Conservation (phyloP, 2,113 vertebrate genomes). For the Melanostigma gelatinosum region DNA sequence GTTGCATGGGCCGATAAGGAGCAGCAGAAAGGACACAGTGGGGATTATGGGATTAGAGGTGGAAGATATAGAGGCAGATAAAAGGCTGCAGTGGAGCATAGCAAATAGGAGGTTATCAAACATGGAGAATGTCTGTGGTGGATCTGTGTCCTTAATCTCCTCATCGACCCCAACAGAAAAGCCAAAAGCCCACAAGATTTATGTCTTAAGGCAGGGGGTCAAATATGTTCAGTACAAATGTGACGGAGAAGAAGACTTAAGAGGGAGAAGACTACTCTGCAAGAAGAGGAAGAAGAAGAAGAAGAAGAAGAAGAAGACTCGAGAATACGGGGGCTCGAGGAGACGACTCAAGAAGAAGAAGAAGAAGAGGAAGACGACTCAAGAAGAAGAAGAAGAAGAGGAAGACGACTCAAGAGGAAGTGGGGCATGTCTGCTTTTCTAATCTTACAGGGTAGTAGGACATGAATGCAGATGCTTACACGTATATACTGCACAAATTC, state of each 20-base stretch:
- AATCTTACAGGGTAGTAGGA: not conserved
- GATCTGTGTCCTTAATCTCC: conserved; percentile 36
- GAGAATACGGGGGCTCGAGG: not conserved
- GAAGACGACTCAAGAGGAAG: too few relatives aligned
- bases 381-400: not conserved
- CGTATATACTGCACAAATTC: not conserved
- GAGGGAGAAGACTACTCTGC: not conserved
- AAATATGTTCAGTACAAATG: not conserved
- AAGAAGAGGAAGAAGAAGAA: not conserved
- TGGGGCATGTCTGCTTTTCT: not conserved
- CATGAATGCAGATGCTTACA: conserved; percentile 3
- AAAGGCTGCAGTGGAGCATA: conserved; percentile 21
- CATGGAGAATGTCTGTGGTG: conserved; percentile 8
- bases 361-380: not conserved
- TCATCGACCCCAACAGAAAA: not conserved
- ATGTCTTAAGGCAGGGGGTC: not conserved
- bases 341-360: not conserved
- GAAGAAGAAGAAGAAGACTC: not conserved
- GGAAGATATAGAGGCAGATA: conserved; percentile 30
- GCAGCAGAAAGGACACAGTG: conserved; percentile 12
- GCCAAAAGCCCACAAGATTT: not conserved
- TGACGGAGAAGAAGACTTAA: not conserved
- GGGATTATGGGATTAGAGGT: conserved; percentile 21
- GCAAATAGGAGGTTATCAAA: conserved; percentile 24
- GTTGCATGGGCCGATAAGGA: conserved; percentile 34